phyloP scores from a whole-genome alignment of 2,888 invertebrate genomes.

The Brenthis ino region DNA sequence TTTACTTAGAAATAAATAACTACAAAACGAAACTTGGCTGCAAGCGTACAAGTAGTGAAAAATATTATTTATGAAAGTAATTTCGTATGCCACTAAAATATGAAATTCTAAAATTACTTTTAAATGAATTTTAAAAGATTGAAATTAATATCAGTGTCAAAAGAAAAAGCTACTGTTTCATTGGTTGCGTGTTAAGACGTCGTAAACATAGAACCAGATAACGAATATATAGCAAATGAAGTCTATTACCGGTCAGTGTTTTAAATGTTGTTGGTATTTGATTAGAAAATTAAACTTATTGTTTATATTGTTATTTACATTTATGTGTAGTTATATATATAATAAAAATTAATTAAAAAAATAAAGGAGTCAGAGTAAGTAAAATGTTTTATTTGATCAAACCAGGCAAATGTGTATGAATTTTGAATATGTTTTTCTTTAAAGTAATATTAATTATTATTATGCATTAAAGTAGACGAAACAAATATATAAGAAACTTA shows the following conservation, averaged over 20 bases:
- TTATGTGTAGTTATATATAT: background rate
- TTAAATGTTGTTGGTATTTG: background rate
- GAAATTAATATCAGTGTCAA: conserved; percentile 38
- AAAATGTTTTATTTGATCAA: no score
- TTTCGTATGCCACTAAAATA: conserved; percentile 29
- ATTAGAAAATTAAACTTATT: background rate
- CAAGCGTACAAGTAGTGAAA: conserved; percentile 18
- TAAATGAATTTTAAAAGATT: conserved; percentile 44
- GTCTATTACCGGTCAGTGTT: conserved; percentile 43
- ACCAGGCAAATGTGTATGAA: no score
- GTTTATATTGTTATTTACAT: background rate
- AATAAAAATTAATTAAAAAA: no score
- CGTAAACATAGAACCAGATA: conserved; percentile 48
- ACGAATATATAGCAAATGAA: conserved; percentile 31
- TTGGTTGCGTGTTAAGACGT: conserved; percentile 46
- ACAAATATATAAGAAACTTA: no score
- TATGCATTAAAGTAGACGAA: no score
- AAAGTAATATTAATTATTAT: no score
- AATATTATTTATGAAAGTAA: conserved; percentile 25
- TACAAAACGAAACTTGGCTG: background rate
- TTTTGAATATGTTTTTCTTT: no score
- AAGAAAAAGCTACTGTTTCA: conserved; percentile 40
- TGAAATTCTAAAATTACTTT: conserved; percentile 36
- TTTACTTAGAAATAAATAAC: conserved; percentile 2
- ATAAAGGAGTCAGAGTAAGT: no score